Percentiles rank a stretch among this genome's conserved stretches.
Conservation (phyloP, 2,888 invertebrate species). For the Acrobasis suavella region DNA sequence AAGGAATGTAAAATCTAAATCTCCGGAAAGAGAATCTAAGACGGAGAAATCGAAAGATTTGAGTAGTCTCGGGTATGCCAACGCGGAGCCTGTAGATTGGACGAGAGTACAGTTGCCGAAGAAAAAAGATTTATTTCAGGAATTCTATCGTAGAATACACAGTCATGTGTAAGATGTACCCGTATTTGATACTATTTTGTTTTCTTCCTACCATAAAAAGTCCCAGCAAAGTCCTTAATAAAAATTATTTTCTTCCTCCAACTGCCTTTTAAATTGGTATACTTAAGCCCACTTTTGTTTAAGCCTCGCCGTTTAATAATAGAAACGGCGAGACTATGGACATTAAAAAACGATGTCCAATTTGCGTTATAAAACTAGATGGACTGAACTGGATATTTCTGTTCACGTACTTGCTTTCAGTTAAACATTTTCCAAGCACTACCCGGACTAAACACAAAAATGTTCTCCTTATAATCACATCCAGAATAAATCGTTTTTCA, state of each 20-base stretch:
- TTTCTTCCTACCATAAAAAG: too few relatives aligned
- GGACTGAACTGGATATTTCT: too few relatives aligned
- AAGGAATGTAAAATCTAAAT: slow-evolving; percentile 40
- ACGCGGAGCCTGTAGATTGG: slow-evolving; percentile 84
- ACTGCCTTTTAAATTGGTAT: too few relatives aligned
- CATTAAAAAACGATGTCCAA: too few relatives aligned
- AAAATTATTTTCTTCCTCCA: too few relatives aligned
- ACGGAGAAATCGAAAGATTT: slow-evolving; percentile 71
- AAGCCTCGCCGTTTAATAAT: too few relatives aligned
- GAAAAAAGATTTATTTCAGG: slow-evolving; percentile 86
- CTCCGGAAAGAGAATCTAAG: slow-evolving; percentile 38
- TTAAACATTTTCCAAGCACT: too few relatives aligned
- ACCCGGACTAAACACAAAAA: neutral
- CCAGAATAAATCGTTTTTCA: slow-evolving; percentile 42
- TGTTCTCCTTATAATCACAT: neutral
- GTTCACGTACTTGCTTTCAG: neutral
- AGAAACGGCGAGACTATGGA: too few relatives aligned
- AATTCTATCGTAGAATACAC: slow-evolving; percentile 84
- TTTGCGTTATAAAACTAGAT: too few relatives aligned
- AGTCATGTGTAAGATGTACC: slow-evolving; percentile 82
- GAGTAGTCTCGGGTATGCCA: slow-evolving; percentile 81
- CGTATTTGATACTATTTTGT: neutral
- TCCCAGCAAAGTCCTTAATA: too few relatives aligned
- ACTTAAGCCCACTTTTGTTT: too few relatives aligned
- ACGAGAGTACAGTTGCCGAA: slow-evolving; percentile 83